phyloP scores from a whole-genome alignment of 2,888 invertebrate genomes.

The Didymodactylos carnosus region DNA sequence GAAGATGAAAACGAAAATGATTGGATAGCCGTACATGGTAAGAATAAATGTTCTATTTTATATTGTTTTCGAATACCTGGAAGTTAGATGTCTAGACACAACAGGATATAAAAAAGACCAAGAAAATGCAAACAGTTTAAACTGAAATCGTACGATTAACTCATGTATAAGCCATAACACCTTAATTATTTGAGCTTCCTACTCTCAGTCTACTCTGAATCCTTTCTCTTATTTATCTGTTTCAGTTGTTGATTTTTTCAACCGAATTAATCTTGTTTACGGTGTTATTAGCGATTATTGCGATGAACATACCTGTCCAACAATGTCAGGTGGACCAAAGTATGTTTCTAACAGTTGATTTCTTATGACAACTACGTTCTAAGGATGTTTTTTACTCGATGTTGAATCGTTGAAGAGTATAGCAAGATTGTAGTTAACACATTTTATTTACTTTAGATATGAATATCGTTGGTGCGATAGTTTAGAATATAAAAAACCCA shows the following conservation, averaged over 20 bases:
- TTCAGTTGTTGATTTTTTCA: slow-evolving; percentile 76
- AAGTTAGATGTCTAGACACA: not conserved
- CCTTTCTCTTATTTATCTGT: slow-evolving; percentile 17
- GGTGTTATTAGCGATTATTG: slow-evolving; percentile 63
- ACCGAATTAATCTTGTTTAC: slow-evolving; percentile 72
- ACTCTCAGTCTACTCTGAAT: not conserved
- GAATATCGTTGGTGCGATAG: slow-evolving; percentile 80
- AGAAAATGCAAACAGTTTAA: no score
- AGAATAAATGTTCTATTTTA: slow-evolving; percentile 7
- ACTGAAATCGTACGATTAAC: no score
- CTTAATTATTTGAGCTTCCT: not conserved
- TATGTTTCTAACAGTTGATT: slow-evolving; percentile 22
- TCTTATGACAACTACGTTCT: not conserved
- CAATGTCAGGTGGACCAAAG: slow-evolving; percentile 68
- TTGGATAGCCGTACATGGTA: slow-evolving; percentile 79
- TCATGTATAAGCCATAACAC: no score
- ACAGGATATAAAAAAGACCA: no score
- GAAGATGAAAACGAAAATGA: slow-evolving; percentile 59
- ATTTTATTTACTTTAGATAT: slow-evolving; percentile 38
- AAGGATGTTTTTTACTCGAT: not conserved
- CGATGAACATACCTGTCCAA: slow-evolving; percentile 59
- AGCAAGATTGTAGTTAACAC: not conserved
- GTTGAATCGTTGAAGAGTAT: not conserved
- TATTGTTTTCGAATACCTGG: not conserved
- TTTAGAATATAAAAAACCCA: slow-evolving; percentile 46